A percentile compares a stretch with the other conserved stretches of the same genome.
phyloP scores from a whole-genome alignment of 2,113 vertebrate genomes.

The Aphyosemion australe region DNA sequence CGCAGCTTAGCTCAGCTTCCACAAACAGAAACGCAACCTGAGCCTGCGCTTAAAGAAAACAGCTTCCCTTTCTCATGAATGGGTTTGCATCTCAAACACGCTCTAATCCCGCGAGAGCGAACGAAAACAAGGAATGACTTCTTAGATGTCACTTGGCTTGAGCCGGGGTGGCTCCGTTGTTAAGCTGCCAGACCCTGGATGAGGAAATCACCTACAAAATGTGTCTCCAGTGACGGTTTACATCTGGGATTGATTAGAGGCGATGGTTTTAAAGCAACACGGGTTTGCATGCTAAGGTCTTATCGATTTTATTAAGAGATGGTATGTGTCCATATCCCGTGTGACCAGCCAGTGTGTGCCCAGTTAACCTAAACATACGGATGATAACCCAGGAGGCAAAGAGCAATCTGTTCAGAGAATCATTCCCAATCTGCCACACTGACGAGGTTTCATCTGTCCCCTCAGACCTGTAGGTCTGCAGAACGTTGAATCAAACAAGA shows the following conservation, averaged over 20 bases:
- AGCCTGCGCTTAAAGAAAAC: slow-evolving; percentile 59
- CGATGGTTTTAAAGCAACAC: slow-evolving; percentile 28
- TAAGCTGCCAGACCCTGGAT: slow-evolving; percentile 47
- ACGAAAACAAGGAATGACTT: slow-evolving; percentile 59
- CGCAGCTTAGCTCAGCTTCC: slow-evolving; percentile 43
- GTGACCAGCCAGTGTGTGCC: slow-evolving; percentile 34
- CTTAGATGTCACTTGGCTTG: slow-evolving; percentile 54
- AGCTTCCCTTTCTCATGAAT: slow-evolving; percentile 35
- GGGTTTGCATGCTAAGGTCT: slow-evolving; percentile 7
- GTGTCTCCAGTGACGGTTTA: slow-evolving; percentile 34
- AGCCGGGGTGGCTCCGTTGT: slow-evolving; percentile 23
- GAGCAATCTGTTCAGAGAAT: slow-evolving; percentile 54
- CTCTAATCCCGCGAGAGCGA: slow-evolving; percentile 56
- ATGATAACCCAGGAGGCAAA: slow-evolving; percentile 57
- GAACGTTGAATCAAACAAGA: slow-evolving; percentile 17
- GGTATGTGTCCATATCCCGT: slow-evolving; percentile 54
- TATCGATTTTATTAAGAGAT: no score
- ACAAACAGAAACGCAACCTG: slow-evolving; percentile 66
- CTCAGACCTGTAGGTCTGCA: slow-evolving; percentile 23
- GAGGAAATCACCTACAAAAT: slow-evolving; percentile 32
- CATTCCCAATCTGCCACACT: slow-evolving; percentile 63
- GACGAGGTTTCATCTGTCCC: slow-evolving; percentile 41
- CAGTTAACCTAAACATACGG: slow-evolving; percentile 67
- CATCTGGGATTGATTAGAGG: slow-evolving; percentile 48
- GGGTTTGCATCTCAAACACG: slow-evolving; percentile 44